Evolutionary conservation across 2,113 vertebrate genomes (phyloP), one percentile per base, ranked within the genome.

Genomic region (Apeltes quadracus): DNA sequence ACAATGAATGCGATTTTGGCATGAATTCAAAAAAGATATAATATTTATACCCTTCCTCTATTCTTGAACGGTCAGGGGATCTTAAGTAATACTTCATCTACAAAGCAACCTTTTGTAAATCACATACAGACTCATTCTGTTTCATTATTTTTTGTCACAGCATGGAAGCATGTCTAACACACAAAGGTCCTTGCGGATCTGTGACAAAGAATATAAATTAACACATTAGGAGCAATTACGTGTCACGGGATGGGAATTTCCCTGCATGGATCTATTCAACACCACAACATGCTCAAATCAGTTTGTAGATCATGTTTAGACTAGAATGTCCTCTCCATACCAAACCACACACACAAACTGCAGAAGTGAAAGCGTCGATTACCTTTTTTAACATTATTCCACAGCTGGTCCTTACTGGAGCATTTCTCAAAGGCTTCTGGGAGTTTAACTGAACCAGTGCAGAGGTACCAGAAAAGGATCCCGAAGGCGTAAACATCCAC

Each of bases 401-500:
- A 99, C 34, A 99, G 96, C 87, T 99, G 98, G 82, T 99, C 98
- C 85, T 99, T 99, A 90, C 96, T 99, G 53, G 97, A 94, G 76
- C 98, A 99, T 83, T 94, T 97, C 92, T 99, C 98, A 29, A 99
- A 99, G 20, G 98, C 96, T 85, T 99, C 98, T 11, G 98, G 98
- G 68, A 99, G 92, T 92, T 96, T 98, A 57, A 99, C 93, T 0
- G 97, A 96, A 51, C 98, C 98, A 0, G 96, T 97, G 87, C 98
- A 99, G 43, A 99, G 93, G 85, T 99, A 99, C 98, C 98, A 99
- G 92, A 99, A 99, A n/a, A 99, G 94, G 86, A 99, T 98, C 68
- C 98, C 98, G 38, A 99, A 99, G 1, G 98, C 98, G 0, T 99
- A 99, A 66, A 99, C 98, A 16, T 99, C 98, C 46, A 99, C 97